Conservation (phyloP, 2,797 vertebrate species). For the Zenarchopterus dispar region DNA sequence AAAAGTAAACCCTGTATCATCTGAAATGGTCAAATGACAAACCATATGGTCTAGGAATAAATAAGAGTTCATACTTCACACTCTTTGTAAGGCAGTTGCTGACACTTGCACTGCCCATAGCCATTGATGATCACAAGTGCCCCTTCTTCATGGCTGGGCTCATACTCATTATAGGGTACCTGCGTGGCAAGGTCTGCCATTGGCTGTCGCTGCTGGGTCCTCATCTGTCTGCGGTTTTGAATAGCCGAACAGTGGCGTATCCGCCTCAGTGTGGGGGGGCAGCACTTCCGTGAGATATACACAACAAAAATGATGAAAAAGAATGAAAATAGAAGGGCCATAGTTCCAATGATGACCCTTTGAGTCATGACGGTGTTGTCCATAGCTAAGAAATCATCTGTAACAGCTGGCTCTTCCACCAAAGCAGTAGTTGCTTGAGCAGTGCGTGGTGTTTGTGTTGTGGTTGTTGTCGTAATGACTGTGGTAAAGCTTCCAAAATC, state of each 20-base stretch:
- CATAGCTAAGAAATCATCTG: conserved; percentile 89
- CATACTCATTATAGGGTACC: conserved; percentile 98
- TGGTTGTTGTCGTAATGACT: conserved; percentile 75
- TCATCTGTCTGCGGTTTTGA: conserved; percentile 97
- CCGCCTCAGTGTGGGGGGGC: conserved; percentile 95
- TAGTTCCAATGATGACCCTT: conserved; percentile 97
- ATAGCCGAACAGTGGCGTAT: conserved; percentile 98
- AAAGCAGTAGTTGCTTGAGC: conserved; percentile 76
- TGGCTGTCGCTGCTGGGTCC: conserved; percentile 96
- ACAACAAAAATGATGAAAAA: conserved; percentile 99
- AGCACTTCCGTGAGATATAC: conserved; percentile 99
- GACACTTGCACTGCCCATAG: conserved; percentile 99
- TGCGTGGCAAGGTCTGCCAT: conserved; percentile 97
- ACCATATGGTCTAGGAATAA: conserved; percentile 83
- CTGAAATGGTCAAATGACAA: conserved; percentile 85
- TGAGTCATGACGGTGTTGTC: conserved; percentile 98
- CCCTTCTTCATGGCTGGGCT: conserved; percentile 95
- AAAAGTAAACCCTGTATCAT: conserved; percentile 87
- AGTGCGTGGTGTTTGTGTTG: conserved; percentile 77
- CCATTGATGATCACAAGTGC: conserved; percentile 99
- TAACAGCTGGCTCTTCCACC: conserved; percentile 86
- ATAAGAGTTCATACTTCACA: conserved; percentile 97
- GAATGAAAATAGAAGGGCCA: conserved; percentile 99
- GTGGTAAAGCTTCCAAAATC: conserved; percentile 97
- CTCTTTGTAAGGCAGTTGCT: conserved; percentile 99